phyloP scores from a whole-genome alignment of 1,140 invertebrate genomes.

The Bombus superbus region DNA sequence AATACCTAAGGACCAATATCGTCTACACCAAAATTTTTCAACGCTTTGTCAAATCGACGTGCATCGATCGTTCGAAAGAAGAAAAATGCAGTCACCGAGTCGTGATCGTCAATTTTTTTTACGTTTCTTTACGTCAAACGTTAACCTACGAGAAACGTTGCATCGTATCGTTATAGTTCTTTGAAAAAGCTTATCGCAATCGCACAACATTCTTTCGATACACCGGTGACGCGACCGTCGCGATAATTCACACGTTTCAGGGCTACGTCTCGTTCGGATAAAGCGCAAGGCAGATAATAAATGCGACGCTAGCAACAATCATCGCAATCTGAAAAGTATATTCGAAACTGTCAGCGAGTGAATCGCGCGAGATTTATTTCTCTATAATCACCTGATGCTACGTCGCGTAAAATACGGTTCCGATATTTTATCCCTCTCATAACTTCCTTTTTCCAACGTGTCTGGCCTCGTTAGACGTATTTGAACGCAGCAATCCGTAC shows the following conservation, averaged over 20 bases:
- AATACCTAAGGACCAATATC: no score
- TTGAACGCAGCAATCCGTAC: background rate
- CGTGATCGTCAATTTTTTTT: no score
- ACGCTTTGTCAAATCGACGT: no score
- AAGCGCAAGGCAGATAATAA: constrained; percentile 20
- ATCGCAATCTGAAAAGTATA: constrained; percentile 6
- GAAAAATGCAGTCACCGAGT: no score
- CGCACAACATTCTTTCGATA: background rate
- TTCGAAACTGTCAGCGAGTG: background rate
- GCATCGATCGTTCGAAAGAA: no score
- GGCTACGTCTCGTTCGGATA: background rate
- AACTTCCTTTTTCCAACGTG: background rate
- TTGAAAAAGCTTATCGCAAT: background rate
- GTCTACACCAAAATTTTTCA: no score
- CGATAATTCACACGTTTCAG: constrained; percentile 3
- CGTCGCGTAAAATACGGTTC: constrained; percentile 1
- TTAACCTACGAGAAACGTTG: background rate
- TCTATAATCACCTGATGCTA: background rate
- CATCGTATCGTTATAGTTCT: background rate
- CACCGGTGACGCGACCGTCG: background rate
- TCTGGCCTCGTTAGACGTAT: background rate
- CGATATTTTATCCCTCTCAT: constrained; percentile 4
- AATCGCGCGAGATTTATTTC: constrained; percentile 23
- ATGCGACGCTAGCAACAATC: constrained; percentile 18
- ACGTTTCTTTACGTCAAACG: background rate